These are phyloP conservation scores for Phortica okadai DNA, from an alignment of 2,888 invertebrate species.

Conservation along the genomic window DNA sequence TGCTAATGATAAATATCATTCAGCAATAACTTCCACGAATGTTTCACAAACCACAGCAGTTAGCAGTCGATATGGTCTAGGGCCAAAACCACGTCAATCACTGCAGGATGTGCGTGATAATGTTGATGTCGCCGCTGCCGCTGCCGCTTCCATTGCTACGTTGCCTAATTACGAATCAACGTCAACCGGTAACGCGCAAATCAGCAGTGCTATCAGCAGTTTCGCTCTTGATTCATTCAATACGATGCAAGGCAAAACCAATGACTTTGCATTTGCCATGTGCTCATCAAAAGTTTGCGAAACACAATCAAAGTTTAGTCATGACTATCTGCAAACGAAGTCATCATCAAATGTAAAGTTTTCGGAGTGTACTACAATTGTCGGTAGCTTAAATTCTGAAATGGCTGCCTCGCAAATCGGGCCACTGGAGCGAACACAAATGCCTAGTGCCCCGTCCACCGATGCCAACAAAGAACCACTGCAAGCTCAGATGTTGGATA, in stretches of 20 bases:
- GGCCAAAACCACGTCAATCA: conserved; percentile 10
- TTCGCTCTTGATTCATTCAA: conserved; percentile 39
- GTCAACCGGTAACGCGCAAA: background rate
- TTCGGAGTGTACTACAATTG: conserved; percentile 69
- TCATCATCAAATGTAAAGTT: conserved; percentile 48
- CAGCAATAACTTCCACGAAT: conserved; percentile 58
- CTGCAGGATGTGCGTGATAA: background rate
- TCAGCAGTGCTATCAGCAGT: conserved; percentile 60
- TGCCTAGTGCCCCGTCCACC: background rate
- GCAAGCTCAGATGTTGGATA: conserved; percentile 55
- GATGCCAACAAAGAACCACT: background rate
- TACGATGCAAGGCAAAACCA: conserved; percentile 47
- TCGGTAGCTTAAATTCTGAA: conserved; percentile 52
- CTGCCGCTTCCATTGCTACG: conserved; percentile 21
- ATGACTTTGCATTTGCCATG: conserved; percentile 63
- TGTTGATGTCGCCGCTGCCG: background rate
- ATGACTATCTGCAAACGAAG: background rate
- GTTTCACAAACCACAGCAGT: conserved; percentile 43
- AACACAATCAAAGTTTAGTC: conserved; percentile 47
- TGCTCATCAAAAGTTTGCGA: conserved; percentile 71
- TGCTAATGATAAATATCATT: conserved; percentile 55
- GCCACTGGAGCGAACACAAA: background rate
- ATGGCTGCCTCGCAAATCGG: conserved; percentile 42
- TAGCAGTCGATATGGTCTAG: background rate
- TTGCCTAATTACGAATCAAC: conserved; percentile 13